Conservation (phyloP, 2,113 vertebrate genomes). For the Hemicordylus capensis region DNA sequence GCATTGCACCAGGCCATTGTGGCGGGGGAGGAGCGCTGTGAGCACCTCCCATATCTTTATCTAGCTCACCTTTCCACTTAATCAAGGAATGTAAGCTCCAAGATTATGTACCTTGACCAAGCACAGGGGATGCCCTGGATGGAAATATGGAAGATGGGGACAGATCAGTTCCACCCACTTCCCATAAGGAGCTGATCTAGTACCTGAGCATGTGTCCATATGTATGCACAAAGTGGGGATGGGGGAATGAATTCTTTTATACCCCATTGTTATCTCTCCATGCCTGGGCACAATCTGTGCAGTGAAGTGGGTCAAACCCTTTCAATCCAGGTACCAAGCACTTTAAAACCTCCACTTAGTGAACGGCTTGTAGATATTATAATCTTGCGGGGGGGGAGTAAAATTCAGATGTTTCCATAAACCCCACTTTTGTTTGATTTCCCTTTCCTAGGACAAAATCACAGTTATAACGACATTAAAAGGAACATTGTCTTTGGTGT, state of each 20-base stretch:
- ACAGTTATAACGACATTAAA: conserved; percentile 54
- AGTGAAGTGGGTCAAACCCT: neutral
- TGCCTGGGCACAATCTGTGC: neutral
- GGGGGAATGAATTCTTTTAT: neutral
- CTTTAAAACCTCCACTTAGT: neutral
- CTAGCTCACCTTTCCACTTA: neutral
- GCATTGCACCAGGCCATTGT: neutral
- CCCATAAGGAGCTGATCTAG: neutral
- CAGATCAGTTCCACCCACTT: too few relatives aligned
- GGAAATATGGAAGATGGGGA: too few relatives aligned
- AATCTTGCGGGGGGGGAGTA: neutral
- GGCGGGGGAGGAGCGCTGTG: neutral
- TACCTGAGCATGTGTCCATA: neutral
- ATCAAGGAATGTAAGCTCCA: neutral
- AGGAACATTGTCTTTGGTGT: conserved; percentile 61
- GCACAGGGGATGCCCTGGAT: too few relatives aligned
- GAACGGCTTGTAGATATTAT: neutral
- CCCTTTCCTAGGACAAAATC: conserved; percentile 60
- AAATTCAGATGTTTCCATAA: conserved; percentile 1
- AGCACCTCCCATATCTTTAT: neutral
- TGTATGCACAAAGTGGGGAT: neutral
- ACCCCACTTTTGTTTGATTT: conserved; percentile 41
- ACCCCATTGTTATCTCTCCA: neutral
- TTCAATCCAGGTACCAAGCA: neutral
- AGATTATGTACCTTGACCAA: too few relatives aligned